Evolutionary conservation across 2,797 vertebrate species (phyloP), one percentile per base, ranked within the genome.

Genomic region (Premnoplex brunnescens): DNA sequence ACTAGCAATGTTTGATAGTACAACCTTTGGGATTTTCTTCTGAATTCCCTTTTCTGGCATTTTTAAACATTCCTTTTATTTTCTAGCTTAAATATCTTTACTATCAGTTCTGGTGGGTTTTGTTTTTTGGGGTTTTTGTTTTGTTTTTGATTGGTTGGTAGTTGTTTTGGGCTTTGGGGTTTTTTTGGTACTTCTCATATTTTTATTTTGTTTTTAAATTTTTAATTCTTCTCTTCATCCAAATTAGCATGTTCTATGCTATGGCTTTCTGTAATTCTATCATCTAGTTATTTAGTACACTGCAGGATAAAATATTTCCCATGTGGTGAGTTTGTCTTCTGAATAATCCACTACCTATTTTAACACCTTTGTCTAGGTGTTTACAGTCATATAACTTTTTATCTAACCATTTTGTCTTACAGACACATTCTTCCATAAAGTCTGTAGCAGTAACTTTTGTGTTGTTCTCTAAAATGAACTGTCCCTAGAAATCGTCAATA

Each of bases 361-460:
- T 46, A 85, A 67, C 0, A 0, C 34, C 80, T 89, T 60, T 80
- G 2, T 69, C 30, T 64, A n/a, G 12, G 6, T 51, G 30, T 13
- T 22, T 46, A 19, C 7, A 43, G 30, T 20, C 13, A 54, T 16
- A 28, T 9, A 68, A 12, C 3, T 14, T 56, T 67, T 41, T 30
- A 15, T 69, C 34, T 64, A 43, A 56, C 34, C 5, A 24, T 22
- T 32, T 82, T 74, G 8, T 34, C 26, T 51, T 69, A 52, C 12
- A 59, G 48, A 44, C 13, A 77, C 12, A 52, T 24, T 32, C 22
- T 63, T 85, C 34, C 32, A 8, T 28, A 48, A 72, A 36, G 1
- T n/a, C 28, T 37, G 10, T 27, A 36, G 2, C 23, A 69, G 10
- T 9, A 67, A 6, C 1, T 80, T 62, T 43, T 54, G 19, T 64